Conservation (phyloP, 2,113 vertebrate genomes). For the Cephalopterus ornatus region DNA sequence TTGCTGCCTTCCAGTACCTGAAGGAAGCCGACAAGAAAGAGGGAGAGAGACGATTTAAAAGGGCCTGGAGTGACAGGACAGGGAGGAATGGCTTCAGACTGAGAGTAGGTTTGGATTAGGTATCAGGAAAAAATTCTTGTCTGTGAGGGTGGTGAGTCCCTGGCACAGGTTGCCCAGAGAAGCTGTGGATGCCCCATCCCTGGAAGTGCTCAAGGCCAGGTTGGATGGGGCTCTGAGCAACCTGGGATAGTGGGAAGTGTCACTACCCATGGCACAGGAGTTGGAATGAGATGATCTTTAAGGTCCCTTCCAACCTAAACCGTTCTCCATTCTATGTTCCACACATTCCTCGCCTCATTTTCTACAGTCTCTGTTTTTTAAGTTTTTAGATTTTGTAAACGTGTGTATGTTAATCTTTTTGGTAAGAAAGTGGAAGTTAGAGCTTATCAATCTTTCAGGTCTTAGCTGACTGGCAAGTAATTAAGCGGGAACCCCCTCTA, state of each 20-base stretch:
- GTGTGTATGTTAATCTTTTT: neutral
- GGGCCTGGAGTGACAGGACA: neutral
- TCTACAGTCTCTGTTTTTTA: neutral
- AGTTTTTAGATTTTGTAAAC: neutral
- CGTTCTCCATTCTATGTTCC: neutral
- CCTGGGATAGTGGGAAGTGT: neutral
- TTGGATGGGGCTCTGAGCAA: neutral
- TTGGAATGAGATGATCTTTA: neutral
- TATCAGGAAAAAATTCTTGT: neutral
- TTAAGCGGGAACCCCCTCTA: neutral
- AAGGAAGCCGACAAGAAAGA: neutral
- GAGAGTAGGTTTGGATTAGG: neutral
- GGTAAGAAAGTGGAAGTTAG: neutral
- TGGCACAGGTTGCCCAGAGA: neutral
- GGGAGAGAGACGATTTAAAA: neutral
- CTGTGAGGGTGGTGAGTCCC: neutral
- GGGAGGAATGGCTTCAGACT: neutral
- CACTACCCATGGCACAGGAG: neutral
- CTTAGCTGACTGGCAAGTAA: neutral
- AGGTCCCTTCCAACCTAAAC: neutral
- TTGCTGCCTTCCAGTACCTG: neutral
- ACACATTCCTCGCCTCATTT: rapidly evolving
- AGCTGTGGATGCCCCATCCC: neutral
- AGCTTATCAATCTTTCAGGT: neutral
- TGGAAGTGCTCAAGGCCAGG: neutral